These are phyloP conservation scores for Hetaerina americana DNA, from an alignment of 1,140 invertebrate species.

Conservation along the genomic window DNA sequence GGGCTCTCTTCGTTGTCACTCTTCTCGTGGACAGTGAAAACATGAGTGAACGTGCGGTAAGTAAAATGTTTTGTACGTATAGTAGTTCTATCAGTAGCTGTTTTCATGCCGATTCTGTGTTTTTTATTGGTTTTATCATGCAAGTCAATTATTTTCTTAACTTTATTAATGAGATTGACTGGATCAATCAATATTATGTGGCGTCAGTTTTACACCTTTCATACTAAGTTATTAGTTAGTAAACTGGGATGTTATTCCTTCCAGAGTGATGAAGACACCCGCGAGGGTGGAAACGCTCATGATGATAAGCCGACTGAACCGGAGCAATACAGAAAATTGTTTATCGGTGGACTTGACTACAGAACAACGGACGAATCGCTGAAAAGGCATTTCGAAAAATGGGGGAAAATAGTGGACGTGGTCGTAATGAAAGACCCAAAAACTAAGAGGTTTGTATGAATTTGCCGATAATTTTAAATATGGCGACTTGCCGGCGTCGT, in stretches of 20 bases:
- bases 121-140: no score
- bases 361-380: conserved; percentile 87
- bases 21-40: no score
- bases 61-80: no score
- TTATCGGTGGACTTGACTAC: conserved; percentile 93
- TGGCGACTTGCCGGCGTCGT: background rate
- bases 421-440: conserved; percentile 96
- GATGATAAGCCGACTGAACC: conserved; percentile 42
- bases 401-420: conserved; percentile 94
- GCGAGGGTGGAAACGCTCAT: background rate
- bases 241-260: no score
- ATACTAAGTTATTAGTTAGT: no score
- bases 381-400: conserved; percentile 89
- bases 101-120: no score
- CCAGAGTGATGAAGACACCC: background rate
- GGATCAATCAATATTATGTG: no score
- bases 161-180: no score
- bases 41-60: background rate
- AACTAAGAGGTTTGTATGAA: conserved; percentile 48
- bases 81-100: no score
- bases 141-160: no score
- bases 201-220: no score
- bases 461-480: background rate
- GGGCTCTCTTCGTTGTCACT: no score
- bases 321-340: conserved; percentile 89